Evolutionary conservation across 2,113 vertebrate species (phyloP), one percentile per base, ranked within the genome.

Genomic region (Maylandia zebra): DNA sequence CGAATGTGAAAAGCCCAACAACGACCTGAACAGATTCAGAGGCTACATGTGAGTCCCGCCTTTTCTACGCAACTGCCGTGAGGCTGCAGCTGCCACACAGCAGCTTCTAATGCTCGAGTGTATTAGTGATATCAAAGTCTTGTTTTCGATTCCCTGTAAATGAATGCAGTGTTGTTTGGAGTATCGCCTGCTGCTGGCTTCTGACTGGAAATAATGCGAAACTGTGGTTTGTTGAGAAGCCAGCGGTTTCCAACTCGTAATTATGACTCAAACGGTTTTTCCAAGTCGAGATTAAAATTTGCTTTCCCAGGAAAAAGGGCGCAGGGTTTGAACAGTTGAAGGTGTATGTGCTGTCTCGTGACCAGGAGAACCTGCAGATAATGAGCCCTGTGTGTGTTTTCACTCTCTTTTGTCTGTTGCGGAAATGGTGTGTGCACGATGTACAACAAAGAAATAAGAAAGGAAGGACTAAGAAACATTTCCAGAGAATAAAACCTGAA

Each of bases 1-100:
- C 79, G 99, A 99, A 94, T 99, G 98, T 38, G 99, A 99, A 95
- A 99, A 98, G 92, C 99, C 99, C 76, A 99, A 99, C 96, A 99
- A 99, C 5, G 97, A 99, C 95, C 96, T 99, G 92, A 98, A 96
- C 94, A 96, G 98, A 87, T 99, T 99, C 94, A 96, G 96, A 87
- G 99, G 98, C 52, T 98, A 97, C 97, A 98, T 98, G 99, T 99
- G 95, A 99, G 98, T 99, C 45, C 82, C 50, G 24, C 83, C 56
- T 19, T 24, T 5, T 1, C 17, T 3, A 6, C 14, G 1, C 16
- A 12, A 16, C 3, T 17, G 45, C 12, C 10, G 24, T 32, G 9
- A 22, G 16, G 19, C 19, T 41, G 38, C 14, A 2, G 27, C 17
- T 3, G 14, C 36, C 45, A 38, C 30, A 78, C 81, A n/a, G 41